Base-by-base conservation (phyloP, 2,113 vertebrate species). In the Plotosus lineatus region DNA sequence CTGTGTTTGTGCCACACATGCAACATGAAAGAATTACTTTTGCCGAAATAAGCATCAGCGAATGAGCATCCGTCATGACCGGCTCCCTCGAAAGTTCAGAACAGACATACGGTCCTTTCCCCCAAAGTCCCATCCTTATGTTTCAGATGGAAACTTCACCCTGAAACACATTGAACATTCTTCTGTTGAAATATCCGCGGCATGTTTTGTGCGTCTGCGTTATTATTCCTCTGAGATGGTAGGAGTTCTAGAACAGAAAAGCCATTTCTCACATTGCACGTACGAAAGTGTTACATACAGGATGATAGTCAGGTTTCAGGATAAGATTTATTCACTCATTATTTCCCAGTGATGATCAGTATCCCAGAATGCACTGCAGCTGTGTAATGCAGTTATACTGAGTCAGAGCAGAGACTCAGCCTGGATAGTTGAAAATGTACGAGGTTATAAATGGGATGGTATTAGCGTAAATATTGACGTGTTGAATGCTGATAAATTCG, bases 21-120 rank as follows among this genome's bases (percentile, higher is more conserved):
- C 21, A 12, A 38, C 87, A 91, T 92, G 88, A 92, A 91, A 90
- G 90, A 80, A 79, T 71, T 23, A 72, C 75, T 72, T 46, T 44
- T 28, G 69, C 73, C 44, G 44, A 83, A 76, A 72, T 65, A 75
- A 26, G 40, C 81, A 75, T 50, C 71, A 40, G 65, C 31, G 21
- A 78, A 68, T 68, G 76, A 79, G 48, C 69, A 55, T 84, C 72
- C 80, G 78, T 66, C 76, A 66, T 71, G 86, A 87, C 86, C 76
- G 72, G n/a, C 36, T 36, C 77, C 60, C 40, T 78, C 53, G 63
- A 33, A 73, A 71, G 28, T 53, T 58, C 75, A 42, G 60, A 75
- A 42, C 26, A 26, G 48, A 80, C 81, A 71, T 75, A 46, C 58
- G 60, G 68, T 71, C 28, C 23, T 31, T 72, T 44, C 68, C 50